Evolutionary conservation across 2,113 vertebrate genomes (phyloP), one percentile per base, ranked within the genome.

Genomic region (Serinus canaria): DNA sequence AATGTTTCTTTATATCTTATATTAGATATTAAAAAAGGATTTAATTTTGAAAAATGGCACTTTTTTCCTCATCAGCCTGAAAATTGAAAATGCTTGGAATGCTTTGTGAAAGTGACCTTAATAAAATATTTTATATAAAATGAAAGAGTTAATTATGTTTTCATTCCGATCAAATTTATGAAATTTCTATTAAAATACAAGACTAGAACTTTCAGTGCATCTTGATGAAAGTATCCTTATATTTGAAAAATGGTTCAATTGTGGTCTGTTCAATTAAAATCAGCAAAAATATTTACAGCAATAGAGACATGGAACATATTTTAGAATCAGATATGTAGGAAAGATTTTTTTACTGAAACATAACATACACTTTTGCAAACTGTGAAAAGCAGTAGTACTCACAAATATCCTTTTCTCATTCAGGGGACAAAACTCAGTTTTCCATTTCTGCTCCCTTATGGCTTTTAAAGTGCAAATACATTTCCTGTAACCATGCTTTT

Each of bases 381-480:
- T 60, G 11, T 30, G 82, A 75, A 76, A 84, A 80, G 41, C 49
- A 62, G 43, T 41, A 25, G 41, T 52, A 67, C 47, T 80, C 19
- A 73, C 52, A 66, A 55, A 53, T 19, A 73, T 39, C 6, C 7
- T 77, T 79, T 85, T 58, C 66, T 87, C 60, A 46, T 66, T 90
- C 78, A 55, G 75, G 37, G 50, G 21, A 68, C 53, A 94, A 90
- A 82, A 35, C 11, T 87, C 11, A 5, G 21, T 35, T 83, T 94
- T 87, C 74, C 19, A 63, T 79, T 83, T 96, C 74, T 90, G 62
- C 41, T 91, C 62, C 63, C 43, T 79, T 70, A 44, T 56, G 24
- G 74, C 87, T 83, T 89, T 94, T 78, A 87, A 94, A 83, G 81
- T 75, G 37, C 78, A 92, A 97, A 94, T 77, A 87, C 60, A 84